Conservation (phyloP, 2,113 vertebrate genomes). For the Poecile atricapillus region DNA sequence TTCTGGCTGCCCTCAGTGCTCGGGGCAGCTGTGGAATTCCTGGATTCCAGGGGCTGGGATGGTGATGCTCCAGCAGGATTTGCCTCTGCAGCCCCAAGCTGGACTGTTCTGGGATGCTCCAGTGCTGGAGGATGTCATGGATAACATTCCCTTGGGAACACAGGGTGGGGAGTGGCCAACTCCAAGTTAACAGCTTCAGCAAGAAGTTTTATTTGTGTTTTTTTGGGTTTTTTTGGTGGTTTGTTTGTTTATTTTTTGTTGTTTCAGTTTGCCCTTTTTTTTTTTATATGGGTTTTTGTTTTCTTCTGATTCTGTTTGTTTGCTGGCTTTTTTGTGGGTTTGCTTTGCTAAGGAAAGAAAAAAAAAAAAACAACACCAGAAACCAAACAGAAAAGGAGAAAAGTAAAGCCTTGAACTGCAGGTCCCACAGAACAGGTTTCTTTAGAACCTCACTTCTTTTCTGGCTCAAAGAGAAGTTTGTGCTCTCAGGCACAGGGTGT, state of each 20-base stretch:
- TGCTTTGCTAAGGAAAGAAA: neutral
- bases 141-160: neutral
- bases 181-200: neutral
- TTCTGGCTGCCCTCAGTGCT: neutral
- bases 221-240: neutral
- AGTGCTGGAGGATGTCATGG: neutral
- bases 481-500: neutral
- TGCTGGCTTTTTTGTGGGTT: neutral
- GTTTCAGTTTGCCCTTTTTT: neutral
- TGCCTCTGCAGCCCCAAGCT: neutral
- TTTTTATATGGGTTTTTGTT: neutral
- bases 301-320: neutral
- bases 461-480: neutral
- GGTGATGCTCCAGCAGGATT: neutral
- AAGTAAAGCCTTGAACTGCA: neutral
- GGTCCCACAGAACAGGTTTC: neutral
- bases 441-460: neutral
- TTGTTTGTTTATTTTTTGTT: neutral
- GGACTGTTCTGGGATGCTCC: neutral
- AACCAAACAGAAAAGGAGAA: neutral
- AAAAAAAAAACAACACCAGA: accelerated
- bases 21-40: neutral
- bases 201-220: no score
- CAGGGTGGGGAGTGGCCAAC: neutral
- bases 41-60: neutral